phyloP scores from a whole-genome alignment of 2,113 vertebrate genomes.

The Lepus timidus region DNA sequence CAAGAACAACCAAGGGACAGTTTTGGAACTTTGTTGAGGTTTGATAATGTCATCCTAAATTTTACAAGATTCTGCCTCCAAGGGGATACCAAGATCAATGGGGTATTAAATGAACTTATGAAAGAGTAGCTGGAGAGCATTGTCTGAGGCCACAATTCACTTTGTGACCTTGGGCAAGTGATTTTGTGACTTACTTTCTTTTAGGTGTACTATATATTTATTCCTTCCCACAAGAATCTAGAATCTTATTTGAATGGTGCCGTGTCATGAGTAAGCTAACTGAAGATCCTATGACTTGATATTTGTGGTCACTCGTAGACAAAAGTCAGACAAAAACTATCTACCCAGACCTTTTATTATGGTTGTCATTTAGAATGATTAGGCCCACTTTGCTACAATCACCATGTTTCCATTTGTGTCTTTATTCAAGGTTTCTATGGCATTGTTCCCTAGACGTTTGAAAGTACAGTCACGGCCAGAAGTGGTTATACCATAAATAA shows the following conservation, averaged over 20 bases:
- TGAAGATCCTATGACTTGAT: not conserved
- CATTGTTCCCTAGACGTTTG: not conserved
- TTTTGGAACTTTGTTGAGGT: not conserved
- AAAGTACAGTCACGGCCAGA: constrained; percentile 37
- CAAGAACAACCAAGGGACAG: not conserved
- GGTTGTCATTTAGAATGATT: constrained; percentile 27
- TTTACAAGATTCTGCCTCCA: not conserved
- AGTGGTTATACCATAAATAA: not conserved
- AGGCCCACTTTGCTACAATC: not conserved
- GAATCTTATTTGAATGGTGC: not conserved
- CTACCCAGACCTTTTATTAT: not conserved
- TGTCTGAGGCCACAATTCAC: not conserved
- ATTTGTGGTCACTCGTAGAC: not conserved
- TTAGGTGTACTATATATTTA: constrained; percentile 29
- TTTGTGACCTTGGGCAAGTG: not conserved
- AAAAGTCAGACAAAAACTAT: not conserved
- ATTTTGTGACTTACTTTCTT: constrained; percentile 37
- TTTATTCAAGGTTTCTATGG: constrained; percentile 37
- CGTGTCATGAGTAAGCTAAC: not conserved
- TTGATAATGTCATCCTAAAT: not conserved
- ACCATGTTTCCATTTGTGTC: not conserved
- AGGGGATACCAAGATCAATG: not conserved
- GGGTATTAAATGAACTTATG: not conserved
- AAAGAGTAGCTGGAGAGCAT: not conserved
- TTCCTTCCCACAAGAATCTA: not conserved